Percentiles rank a stretch among this genome's conserved stretches.
These are phyloP conservation scores for Rhinichthys klamathensis DNA, from an alignment of 2,113 vertebrate genomes.

Conservation along the genomic window DNA sequence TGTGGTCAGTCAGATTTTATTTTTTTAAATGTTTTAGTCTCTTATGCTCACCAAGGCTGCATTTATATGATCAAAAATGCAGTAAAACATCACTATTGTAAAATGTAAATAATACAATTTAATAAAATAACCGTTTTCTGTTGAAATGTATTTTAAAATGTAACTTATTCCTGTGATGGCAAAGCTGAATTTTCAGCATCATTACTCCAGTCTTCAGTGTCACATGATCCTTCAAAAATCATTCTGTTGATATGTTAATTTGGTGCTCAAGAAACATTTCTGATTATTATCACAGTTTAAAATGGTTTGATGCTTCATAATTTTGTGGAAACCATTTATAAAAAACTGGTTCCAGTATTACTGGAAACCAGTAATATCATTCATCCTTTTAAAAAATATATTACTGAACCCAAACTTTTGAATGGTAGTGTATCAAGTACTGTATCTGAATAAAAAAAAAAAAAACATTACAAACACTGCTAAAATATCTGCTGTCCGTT, in stretches of 20 bases:
- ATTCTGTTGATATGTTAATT: background rate
- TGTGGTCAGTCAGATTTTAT: too few relatives aligned
- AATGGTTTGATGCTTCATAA: background rate
- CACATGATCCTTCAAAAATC: background rate
- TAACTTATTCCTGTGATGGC: background rate
- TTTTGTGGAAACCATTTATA: background rate
- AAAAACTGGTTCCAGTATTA: too few relatives aligned
- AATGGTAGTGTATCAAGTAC: background rate
- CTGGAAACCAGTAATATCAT: background rate
- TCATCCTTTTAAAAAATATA: background rate
- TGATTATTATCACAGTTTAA: background rate
- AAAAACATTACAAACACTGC: background rate
- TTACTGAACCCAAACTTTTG: background rate
- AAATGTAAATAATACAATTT: background rate
- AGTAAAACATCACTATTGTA: background rate
- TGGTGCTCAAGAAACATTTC: background rate
- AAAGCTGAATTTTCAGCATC: background rate
- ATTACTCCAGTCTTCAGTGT: background rate
- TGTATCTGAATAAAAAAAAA: too few relatives aligned
- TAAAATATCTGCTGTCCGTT: background rate
- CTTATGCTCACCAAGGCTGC: too few relatives aligned
- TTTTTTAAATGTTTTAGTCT: too few relatives aligned
- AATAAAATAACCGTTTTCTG: background rate
- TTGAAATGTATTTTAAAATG: background rate
- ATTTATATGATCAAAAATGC: too few relatives aligned